Percentiles rank a stretch among this genome's conserved stretches.
Conservation (phyloP, 2,113 vertebrate genomes). For the Bambusicola thoracicus region DNA sequence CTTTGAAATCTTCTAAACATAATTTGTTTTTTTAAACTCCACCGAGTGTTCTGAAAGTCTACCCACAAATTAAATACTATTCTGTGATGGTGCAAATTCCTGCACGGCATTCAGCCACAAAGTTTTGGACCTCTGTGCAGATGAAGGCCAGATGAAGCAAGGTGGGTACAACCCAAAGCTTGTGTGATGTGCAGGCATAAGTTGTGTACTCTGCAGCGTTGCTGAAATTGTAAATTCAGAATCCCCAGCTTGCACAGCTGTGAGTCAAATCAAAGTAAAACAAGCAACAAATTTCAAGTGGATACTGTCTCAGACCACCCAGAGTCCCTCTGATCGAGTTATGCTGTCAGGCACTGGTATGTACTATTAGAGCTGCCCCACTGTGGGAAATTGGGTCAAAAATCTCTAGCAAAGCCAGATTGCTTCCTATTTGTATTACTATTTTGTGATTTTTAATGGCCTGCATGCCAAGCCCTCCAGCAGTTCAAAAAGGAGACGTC, state of each 20-base stretch:
- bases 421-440: neutral
- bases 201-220: neutral
- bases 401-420: neutral
- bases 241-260: neutral
- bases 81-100: neutral
- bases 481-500: neutral
- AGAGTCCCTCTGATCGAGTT: neutral
- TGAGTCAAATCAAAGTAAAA: constrained; percentile 16
- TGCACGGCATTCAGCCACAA: fast-evolving
- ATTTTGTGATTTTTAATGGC: neutral
- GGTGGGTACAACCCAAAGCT: neutral
- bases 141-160: neutral
- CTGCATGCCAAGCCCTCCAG: neutral
- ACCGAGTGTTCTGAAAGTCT: neutral
- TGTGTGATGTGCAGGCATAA: fast-evolving
- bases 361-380: neutral
- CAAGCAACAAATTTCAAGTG: neutral
- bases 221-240: constrained; percentile 15
- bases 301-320: neutral
- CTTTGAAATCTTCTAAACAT: constrained; percentile 16
- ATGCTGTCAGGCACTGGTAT: neutral
- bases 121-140: neutral
- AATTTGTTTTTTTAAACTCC: neutral
- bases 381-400: neutral
- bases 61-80: neutral